Base-by-base conservation (phyloP, 2,113 vertebrate species). In the Sturnus vulgaris region DNA sequence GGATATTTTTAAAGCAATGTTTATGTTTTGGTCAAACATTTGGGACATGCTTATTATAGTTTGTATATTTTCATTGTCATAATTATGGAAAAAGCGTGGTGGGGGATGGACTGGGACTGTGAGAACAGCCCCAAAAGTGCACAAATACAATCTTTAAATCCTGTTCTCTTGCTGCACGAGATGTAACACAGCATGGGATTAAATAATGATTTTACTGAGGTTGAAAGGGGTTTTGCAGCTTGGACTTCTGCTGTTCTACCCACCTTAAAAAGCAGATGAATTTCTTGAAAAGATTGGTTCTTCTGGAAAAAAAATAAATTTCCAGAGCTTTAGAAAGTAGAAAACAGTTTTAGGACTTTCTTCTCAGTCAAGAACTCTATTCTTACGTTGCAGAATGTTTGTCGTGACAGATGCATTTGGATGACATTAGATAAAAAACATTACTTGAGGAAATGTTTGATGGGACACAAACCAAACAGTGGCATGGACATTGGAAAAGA, bases 401-500 rank as follows among this genome's bases (percentile, higher is more conserved):
- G 40, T 76, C 2, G 1, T 28, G 69, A 22, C 63, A 79, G 37
- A 28, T 33, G n/a, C 27, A 15, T 66, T 88, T 31, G 28, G 37
- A 21, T 93, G 30, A 63, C 80, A 89, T 85, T 25, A 35, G 17
- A 52, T 24, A 19, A 16, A 75, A 21, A 30, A 27, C 23, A 17
- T 94, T 97, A 30, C 76, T 93, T 82, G 75, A 93, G 88, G 97
- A 90, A 91, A 61, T 63, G 60, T 89, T 93, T 82, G 82, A 53
- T 70, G 81, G 85, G 86, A 52, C 86, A 53, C 24, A 35, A 78
- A 35, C 37, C 75, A 68, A 61, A 21, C 86, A 10, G 1, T 49
- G 20, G 27, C 35, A 10, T 2, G 55, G 73, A 30, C 18, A 1
- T 2, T 15, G 50, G 25, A 49, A 12, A 24, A 2, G 12, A 44